These are phyloP conservation scores for Brevipalpus yothersi DNA, from an alignment of 1,140 invertebrate species.

Conservation along the genomic window DNA sequence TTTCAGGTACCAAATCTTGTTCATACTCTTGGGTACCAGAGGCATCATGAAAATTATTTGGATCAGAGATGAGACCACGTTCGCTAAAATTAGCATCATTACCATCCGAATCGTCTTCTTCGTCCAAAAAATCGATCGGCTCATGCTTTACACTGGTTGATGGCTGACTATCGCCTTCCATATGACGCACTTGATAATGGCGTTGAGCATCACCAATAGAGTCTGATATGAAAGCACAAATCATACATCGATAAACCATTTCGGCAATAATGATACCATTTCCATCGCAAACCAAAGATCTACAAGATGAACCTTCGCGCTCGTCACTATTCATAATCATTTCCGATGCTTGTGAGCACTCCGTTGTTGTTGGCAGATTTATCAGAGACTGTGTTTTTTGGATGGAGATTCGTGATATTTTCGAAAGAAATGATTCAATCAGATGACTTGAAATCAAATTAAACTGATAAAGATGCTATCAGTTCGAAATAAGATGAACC, in stretches of 20 bases:
- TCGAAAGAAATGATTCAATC: too few relatives aligned
- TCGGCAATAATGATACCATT: constrained; percentile 11
- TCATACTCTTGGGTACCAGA: too few relatives aligned
- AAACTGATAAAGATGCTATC: too few relatives aligned
- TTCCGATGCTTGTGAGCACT: not conserved
- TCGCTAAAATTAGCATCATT: too few relatives aligned
- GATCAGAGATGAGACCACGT: too few relatives aligned
- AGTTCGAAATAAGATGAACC: too few relatives aligned
- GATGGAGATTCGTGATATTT: too few relatives aligned
- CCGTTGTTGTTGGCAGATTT: too few relatives aligned
- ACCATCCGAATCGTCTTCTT: not conserved
- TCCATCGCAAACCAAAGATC: constrained; percentile 8
- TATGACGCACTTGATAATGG: constrained; percentile 8
- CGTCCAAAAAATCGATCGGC: not conserved
- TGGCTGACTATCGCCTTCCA: not conserved
- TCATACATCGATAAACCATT: constrained; percentile 11
- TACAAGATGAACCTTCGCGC: not conserved
- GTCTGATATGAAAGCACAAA: constrained; percentile 6
- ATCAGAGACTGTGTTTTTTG: too few relatives aligned
- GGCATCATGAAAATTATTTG: too few relatives aligned
- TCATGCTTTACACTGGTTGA: not conserved
- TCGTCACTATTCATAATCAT: not conserved
- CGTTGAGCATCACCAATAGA: constrained; percentile 2
- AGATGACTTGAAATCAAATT: too few relatives aligned
- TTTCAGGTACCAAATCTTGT: too few relatives aligned